These are phyloP conservation scores for Ochotona curzoniae DNA, from an alignment of 2,113 vertebrate species.

Conservation along the genomic window DNA sequence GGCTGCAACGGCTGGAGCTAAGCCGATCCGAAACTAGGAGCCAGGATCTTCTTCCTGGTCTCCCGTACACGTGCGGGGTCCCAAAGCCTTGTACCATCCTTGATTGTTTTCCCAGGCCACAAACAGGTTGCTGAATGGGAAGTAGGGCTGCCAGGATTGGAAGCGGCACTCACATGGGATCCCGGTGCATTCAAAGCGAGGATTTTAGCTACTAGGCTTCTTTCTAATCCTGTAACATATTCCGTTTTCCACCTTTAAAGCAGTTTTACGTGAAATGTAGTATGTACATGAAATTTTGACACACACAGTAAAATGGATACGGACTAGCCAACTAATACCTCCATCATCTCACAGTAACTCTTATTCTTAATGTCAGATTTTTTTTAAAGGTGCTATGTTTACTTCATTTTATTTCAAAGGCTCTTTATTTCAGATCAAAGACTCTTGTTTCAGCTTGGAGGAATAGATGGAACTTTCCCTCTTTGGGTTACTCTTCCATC, in stretches of 20 bases:
- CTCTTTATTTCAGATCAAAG: constrained; percentile 20
- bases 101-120: no score
- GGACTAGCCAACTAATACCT: background rate
- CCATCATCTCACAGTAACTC: background rate
- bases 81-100: no score
- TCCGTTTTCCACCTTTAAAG: background rate
- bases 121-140: no score
- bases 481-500: background rate
- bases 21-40: no score
- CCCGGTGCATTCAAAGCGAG: no score
- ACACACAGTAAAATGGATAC: background rate
- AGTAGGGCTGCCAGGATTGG: no score
- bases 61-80: no score
- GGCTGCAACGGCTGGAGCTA: no score
- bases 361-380: background rate
- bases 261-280: background rate
- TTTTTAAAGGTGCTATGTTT: background rate
- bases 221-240: background rate
- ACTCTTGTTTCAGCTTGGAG: constrained; percentile 21
- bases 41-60: no score
- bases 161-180: no score
- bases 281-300: background rate
- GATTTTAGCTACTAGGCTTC: background rate
- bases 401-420: constrained; percentile 29
- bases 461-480: background rate